Evolutionary conservation across 2,113 vertebrate species (phyloP).

Genomic region (Heptranchias perlo): DNA sequence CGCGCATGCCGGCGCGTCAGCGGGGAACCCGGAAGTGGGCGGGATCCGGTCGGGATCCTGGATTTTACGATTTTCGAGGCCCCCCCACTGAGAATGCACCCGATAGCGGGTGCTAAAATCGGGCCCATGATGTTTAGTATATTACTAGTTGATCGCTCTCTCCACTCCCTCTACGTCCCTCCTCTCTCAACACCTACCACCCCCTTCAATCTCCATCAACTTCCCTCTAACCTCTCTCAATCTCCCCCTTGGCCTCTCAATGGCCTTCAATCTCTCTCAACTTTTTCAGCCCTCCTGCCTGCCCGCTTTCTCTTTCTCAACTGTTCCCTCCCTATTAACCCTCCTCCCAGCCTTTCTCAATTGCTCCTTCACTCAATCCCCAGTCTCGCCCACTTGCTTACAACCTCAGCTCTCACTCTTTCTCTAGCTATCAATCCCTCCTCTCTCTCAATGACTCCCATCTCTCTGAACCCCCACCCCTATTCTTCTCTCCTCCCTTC

Average conservation of each 20-base stretch:
- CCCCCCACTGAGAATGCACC: too few species aligned
- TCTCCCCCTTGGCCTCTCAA: not conserved
- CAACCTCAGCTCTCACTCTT: too few species aligned
- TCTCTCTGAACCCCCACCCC: not conserved
- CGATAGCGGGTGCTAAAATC: too few species aligned
- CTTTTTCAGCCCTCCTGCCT: not conserved
- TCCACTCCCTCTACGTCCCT: not conserved
- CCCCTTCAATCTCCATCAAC: not conserved
- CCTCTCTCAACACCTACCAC: not conserved
- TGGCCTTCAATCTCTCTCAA: not conserved
- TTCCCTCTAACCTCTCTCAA: not conserved
- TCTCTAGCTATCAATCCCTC: too few species aligned
- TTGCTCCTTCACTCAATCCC: not conserved
- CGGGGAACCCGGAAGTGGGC: too few species aligned
- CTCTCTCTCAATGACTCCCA: too few species aligned
- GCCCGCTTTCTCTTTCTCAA: not conserved
- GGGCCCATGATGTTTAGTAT: too few species aligned
- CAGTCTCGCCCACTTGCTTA: too few species aligned
- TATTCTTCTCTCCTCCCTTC: too few species aligned
- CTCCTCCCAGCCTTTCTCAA: not conserved
- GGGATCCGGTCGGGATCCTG: too few species aligned
- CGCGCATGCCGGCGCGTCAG: too few species aligned
- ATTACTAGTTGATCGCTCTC: not conserved
- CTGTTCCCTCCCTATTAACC: not conserved
- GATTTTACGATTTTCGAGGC: too few species aligned